Conservation (phyloP, 2,113 vertebrate genomes). For the Indri indri region DNA sequence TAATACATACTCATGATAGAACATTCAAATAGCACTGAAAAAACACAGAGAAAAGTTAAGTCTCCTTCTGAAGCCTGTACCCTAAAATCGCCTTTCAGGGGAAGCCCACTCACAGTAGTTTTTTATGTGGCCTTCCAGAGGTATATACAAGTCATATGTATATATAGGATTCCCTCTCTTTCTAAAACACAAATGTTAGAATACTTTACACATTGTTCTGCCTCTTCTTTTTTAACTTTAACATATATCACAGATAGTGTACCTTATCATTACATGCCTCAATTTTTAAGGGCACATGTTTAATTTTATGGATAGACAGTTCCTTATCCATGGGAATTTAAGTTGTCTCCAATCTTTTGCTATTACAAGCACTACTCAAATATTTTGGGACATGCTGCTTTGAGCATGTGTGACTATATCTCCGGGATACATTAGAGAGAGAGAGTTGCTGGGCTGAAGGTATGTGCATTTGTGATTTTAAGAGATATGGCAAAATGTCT, state of each 20-base stretch:
- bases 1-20: neutral
- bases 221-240: neutral
- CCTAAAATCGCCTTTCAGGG: neutral
- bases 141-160: neutral
- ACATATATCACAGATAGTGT: neutral
- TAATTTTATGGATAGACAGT: neutral
- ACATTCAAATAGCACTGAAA: neutral
- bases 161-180: neutral
- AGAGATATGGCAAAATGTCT: neutral
- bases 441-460: neutral
- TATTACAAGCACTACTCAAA: neutral
- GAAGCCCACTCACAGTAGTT: neutral
- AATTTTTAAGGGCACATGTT: constrained; percentile 3
- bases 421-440: neutral
- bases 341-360: neutral
- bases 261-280: neutral
- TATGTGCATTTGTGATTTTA: neutral
- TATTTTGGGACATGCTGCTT: neutral
- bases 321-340: neutral
- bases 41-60: neutral
- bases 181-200: neutral
- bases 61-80: neutral
- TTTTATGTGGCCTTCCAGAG: neutral
- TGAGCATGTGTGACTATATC: neutral
- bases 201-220: neutral